A percentile compares a stretch with the other conserved stretches of the same genome.
Evolutionary conservation across 2,797 vertebrate genomes (phyloP).

Genomic region (Brachyrhaphis roseni): DNA sequence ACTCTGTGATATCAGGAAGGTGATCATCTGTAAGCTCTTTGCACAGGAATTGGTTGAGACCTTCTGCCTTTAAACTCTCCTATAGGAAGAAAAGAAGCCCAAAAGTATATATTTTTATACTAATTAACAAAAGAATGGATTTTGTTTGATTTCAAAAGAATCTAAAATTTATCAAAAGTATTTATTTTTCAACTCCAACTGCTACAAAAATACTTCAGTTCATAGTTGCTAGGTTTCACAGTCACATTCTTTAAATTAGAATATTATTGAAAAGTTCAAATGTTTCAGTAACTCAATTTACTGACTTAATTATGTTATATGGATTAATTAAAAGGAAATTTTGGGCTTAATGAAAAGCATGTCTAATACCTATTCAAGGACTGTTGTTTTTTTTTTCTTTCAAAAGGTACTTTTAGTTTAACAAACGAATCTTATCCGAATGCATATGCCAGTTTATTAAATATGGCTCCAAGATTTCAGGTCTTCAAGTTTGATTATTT

Average conservation of each 20-base stretch:
- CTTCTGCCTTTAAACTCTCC: slow-evolving; percentile 54
- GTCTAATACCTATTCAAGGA: not conserved
- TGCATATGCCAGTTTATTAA: not conserved
- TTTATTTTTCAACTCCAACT: not conserved
- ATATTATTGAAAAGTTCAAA: not conserved
- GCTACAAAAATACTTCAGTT: not conserved
- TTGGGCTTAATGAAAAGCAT: not conserved
- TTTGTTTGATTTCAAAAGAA: not conserved
- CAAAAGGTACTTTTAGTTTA: not conserved
- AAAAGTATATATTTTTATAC: not conserved
- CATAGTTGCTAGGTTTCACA: not conserved
- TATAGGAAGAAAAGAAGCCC: slow-evolving; percentile 16
- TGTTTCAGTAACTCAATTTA: not conserved
- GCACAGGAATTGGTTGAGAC: slow-evolving; percentile 49
- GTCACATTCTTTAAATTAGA: not conserved
- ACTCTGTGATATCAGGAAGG: slow-evolving; percentile 51
- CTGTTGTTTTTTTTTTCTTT: not conserved
- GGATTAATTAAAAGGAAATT: not conserved
- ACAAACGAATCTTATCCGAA: not conserved
- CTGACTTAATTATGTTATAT: not conserved
- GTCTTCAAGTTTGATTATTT: not conserved
- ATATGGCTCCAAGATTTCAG: not conserved
- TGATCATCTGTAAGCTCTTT: slow-evolving; percentile 52
- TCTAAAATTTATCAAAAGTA: not conserved
- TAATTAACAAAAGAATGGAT: not conserved